Conservation (phyloP, 2,797 vertebrate species). For the Megalops cyprinoides region DNA sequence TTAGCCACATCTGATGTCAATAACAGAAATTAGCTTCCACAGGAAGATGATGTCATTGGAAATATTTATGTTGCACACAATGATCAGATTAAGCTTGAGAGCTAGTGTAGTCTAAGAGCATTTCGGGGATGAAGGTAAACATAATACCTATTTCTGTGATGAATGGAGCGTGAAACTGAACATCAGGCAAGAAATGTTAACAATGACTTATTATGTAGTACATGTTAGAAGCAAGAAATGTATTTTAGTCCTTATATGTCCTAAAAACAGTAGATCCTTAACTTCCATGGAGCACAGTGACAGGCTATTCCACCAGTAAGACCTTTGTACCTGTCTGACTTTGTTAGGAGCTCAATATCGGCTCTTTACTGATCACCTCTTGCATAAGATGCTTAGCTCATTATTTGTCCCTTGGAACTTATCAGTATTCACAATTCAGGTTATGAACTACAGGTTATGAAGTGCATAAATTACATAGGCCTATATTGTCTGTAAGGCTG, state of each 20-base stretch:
- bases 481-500: too few relatives aligned
- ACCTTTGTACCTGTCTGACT: too few relatives aligned
- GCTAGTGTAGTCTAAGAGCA: conserved; percentile 68
- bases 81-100: conserved; percentile 72
- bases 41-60: conserved; percentile 75
- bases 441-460: too few relatives aligned
- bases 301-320: conserved; percentile 12
- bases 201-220: conserved; percentile 33
- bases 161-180: conserved; percentile 36
- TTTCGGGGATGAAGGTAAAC: conserved; percentile 45
- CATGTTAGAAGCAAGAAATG: too few relatives aligned
- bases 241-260: neutral
- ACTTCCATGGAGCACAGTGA: neutral
- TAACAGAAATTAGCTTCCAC: conserved; percentile 73
- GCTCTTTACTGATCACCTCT: too few relatives aligned
- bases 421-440: too few relatives aligned
- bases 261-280: neutral
- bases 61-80: conserved; percentile 69
- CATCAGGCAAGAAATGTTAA: conserved; percentile 33
- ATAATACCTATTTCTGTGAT: conserved; percentile 25
- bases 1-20: conserved; percentile 70
- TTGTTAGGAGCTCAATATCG: neutral
- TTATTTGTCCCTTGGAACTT: too few relatives aligned
- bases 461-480: too few relatives aligned
- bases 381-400: too few relatives aligned